Conservation (phyloP, 2,113 vertebrate species). For the Glaucidium brasilianum region DNA sequence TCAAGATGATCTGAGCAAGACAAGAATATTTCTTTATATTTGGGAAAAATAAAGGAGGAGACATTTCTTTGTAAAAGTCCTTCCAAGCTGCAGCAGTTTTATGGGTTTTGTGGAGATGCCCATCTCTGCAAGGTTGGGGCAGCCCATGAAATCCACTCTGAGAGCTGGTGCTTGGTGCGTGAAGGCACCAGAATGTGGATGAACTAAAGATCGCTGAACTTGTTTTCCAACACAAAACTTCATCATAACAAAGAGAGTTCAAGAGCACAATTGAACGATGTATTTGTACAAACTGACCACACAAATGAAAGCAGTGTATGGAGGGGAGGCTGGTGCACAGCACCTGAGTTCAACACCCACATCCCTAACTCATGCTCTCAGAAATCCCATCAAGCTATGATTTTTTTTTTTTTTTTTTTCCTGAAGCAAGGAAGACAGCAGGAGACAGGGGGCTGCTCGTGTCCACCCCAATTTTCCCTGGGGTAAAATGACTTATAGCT, state of each 20-base stretch:
- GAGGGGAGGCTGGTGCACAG: not conserved
- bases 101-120: not conserved
- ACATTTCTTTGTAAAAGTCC: not conserved
- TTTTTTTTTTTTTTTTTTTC: too few relatives aligned
- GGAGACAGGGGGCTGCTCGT: accelerated
- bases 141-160: not conserved
- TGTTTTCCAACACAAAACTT: not conserved
- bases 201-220: not conserved
- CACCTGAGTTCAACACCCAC: not conserved
- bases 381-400: not conserved
- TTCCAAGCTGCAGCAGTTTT: not conserved
- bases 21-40: not conserved
- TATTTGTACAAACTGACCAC: not conserved
- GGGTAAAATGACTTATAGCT: not conserved
- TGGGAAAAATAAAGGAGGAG: not conserved
- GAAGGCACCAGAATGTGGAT: not conserved
- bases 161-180: not conserved
- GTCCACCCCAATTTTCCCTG: not conserved
- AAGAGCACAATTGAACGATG: not conserved
- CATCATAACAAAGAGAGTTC: not conserved
- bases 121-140: not conserved
- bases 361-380: not conserved
- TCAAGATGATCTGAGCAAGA: not conserved
- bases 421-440: not conserved
- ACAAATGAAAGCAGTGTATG: not conserved